Percentiles rank a stretch among this genome's conserved stretches.
phyloP scores from a whole-genome alignment of 2,888 invertebrate genomes.

The Drosophila mimica region DNA sequence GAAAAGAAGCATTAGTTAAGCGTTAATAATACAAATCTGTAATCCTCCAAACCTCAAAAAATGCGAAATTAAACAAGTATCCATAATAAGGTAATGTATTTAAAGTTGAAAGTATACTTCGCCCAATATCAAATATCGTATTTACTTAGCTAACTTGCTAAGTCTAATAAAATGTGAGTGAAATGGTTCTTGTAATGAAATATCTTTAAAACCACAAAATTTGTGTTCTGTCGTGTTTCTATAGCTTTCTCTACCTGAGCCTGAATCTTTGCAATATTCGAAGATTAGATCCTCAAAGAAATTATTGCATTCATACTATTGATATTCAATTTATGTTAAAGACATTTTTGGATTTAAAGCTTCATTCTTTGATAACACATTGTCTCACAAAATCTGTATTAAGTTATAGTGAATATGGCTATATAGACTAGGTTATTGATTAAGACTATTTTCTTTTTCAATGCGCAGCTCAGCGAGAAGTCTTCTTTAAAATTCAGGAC shows the following conservation, averaged over 20 bases:
- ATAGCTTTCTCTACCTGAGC: background rate
- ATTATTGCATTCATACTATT: background rate
- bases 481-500: background rate
- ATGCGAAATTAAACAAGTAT: background rate
- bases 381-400: no score
- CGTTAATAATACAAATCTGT: background rate
- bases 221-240: rapidly evolving
- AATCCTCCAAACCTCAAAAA: rapidly evolving
- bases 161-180: background rate
- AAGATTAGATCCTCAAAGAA: background rate
- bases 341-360: background rate
- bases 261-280: background rate
- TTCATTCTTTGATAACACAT: no score
- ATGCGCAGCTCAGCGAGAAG: no score
- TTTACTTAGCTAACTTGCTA: background rate
- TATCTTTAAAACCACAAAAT: background rate
- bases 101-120: background rate
- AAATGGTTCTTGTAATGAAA: background rate
- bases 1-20: background rate
- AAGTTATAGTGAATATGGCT: no score
- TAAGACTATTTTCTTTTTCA: no score
- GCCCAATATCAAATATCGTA: background rate
- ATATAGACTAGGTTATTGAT: rapidly evolving
- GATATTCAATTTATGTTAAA: background rate
- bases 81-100: background rate